Evolutionary conservation across 2,797 vertebrate species (phyloP), one percentile per base, ranked within the genome.

Genomic region (Microhierax caerulescens): DNA sequence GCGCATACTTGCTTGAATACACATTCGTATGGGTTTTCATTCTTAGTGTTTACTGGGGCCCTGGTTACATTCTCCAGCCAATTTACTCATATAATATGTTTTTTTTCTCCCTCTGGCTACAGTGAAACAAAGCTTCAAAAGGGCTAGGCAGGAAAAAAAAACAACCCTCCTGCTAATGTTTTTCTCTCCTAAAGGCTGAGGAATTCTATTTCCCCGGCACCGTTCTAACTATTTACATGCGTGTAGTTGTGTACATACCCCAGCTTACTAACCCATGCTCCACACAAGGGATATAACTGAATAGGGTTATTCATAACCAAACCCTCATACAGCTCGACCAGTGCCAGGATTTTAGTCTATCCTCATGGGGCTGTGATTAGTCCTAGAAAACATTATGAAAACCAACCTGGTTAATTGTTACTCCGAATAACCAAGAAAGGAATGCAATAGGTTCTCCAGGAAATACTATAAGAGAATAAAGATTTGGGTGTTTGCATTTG

Each of bases 31-130:
- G 85, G 84, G 77, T 93, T 96, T 95, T 96, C 93, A 95, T 93
- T 92, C 93, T 83, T 60, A 77, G 83, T 83, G 81, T 95, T 97
- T 97, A 91, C 86, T 88, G 75, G 84, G 94, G 88, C 92, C 79
- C 85, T 94, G 84, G 92, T 93, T 96, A 96, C 88, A 92, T 96
- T 96, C 97, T 96, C 93, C 93, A 96, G 94, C 86, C 95, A 95
- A 96, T 94, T 97, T 97, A 96, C 93, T 96, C 92, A 78, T 69
- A 92, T 95, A 97, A 97, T 95, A 79, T 90, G 83, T 7, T 7
- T 80, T 92, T 91, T 93, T 92, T 36, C 85, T 96, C 92, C 92
- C 91, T 91, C 90, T 87, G 93, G 93, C 95, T 96, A 94, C 84
- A 0, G 2, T 80, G 88, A 96, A 93, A 93, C 86, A 95, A 93